phyloP scores from a whole-genome alignment of 2,888 invertebrate genomes.

The Temnothorax ravouxi region DNA sequence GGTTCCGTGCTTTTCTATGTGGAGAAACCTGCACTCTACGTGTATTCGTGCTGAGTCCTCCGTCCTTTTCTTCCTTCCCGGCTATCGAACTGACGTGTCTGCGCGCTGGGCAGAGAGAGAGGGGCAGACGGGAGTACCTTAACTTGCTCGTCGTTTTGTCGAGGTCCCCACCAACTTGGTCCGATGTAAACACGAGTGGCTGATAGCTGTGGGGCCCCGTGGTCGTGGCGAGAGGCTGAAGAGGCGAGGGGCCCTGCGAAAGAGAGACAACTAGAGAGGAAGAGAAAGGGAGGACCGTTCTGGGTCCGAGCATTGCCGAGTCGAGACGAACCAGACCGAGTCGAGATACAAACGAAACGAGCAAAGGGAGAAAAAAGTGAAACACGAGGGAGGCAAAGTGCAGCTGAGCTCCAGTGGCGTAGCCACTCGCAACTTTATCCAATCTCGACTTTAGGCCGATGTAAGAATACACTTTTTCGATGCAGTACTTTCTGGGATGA shows the following conservation, averaged over 20 bases:
- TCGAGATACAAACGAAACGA: slow-evolving; percentile 80
- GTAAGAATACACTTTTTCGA: background rate
- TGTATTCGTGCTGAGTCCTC: slow-evolving; percentile 48
- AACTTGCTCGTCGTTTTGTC: slow-evolving; percentile 78
- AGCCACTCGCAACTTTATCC: slow-evolving; percentile 60
- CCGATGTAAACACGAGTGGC: slow-evolving; percentile 85
- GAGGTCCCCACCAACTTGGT: slow-evolving; percentile 73
- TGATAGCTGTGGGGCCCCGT: slow-evolving; percentile 81
- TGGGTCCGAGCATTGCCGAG: slow-evolving; percentile 75
- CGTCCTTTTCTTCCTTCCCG: slow-evolving; percentile 10
- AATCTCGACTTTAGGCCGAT: background rate
- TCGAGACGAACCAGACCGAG: slow-evolving; percentile 75
- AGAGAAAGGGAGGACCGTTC: slow-evolving; percentile 55
- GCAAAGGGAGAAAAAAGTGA: slow-evolving; percentile 78
- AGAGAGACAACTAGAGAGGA: slow-evolving; percentile 43
- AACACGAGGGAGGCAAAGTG: slow-evolving; percentile 82
- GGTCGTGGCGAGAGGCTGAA: slow-evolving; percentile 53
- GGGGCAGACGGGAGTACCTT: slow-evolving; percentile 57
- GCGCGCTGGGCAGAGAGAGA: slow-evolving; percentile 7
- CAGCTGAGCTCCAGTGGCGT: slow-evolving; percentile 82
- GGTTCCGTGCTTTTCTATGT: slow-evolving; percentile 46
- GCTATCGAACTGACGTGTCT: slow-evolving; percentile 53
- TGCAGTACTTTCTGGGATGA: background rate
- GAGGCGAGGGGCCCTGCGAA: slow-evolving; percentile 59
- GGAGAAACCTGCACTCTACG: slow-evolving; percentile 45